Evolutionary conservation across 2,888 invertebrate genomes (phyloP), one percentile per base, ranked within the genome.

Genomic region (Caenorhabditis plicata): DNA sequence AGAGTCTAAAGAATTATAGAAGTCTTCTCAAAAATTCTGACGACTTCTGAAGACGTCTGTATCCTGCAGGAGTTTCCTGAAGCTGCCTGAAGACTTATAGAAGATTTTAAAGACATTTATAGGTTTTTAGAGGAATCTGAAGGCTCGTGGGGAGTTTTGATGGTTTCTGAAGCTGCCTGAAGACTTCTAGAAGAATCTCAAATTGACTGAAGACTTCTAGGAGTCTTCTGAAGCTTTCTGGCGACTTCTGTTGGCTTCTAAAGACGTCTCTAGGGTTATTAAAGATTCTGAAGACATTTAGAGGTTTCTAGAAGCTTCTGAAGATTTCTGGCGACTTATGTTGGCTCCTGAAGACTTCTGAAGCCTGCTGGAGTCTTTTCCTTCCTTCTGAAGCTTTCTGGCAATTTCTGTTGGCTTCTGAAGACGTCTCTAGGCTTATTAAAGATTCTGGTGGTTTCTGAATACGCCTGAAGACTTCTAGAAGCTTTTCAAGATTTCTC

Each of bases 1-100:
- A 39, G 19, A 13, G 13, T 20, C 22, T 15, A 5, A 4, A 26
- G 26, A 40, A n/a, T 22, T 23, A 25, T 40, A 22, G 20, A 40
- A 41, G 26, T 23, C 25, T 41, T 13, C 4, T 23, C 15, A 39
- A 33, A 33, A 33, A 33, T 33, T 33, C 17, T n/a, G 13, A 35
- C 33, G 35, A 9, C 27, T 32, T 22, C 41, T 42, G 42, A 48
- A 48, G 32, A n/a, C 31, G 40, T 48, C 47, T 39, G 39, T 17
- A 38, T 38, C 17, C 17, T n/a, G 36, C 36, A 9, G 13, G 11
- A 11, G 36, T 3, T 7, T 8, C 36, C 19, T 23, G 23, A 4
- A 23, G 22, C 22, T 22, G 38, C 19, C 5, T 7, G 20, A 2
- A n/a, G 22, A 38, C 22, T 23, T 20, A 38, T 20, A 23, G 8